A percentile compares a stretch with the other conserved stretches of the same genome.
These are phyloP conservation scores for Volucella inflata DNA, from an alignment of 2,888 invertebrate species.

Conservation along the genomic window DNA sequence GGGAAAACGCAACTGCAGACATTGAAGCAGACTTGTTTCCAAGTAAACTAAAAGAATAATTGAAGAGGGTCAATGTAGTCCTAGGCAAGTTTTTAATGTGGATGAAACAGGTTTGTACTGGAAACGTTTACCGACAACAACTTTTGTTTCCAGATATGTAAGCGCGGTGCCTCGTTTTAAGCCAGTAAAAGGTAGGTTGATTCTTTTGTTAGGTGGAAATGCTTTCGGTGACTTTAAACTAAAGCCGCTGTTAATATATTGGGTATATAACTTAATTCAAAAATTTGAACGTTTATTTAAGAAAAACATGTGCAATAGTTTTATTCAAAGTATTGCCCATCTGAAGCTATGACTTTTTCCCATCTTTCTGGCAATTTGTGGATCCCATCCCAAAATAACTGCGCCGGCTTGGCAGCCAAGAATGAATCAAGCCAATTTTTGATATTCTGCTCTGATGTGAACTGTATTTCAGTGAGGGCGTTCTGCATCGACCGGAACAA, in stretches of 20 bases:
- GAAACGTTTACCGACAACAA: conserved; percentile 6
- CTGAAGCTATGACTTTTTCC: too few relatives aligned
- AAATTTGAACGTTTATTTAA: conserved; percentile 77
- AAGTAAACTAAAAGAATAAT: background rate
- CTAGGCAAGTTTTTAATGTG: conserved; percentile 18
- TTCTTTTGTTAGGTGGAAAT: too few relatives aligned
- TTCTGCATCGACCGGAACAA: too few relatives aligned
- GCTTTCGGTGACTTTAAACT: conserved; percentile 48
- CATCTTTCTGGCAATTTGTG: too few relatives aligned
- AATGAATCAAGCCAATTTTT: too few relatives aligned
- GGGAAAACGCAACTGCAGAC: background rate
- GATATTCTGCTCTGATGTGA: too few relatives aligned
- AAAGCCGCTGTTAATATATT: conserved; percentile 78
- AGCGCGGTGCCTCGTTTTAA: background rate
- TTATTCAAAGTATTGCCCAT: too few relatives aligned
- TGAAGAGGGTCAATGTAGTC: background rate
- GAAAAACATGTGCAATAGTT: too few relatives aligned
- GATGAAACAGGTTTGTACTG: conserved; percentile 17
- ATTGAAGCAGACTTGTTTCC: background rate
- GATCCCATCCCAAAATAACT: too few relatives aligned
- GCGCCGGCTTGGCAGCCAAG: too few relatives aligned
- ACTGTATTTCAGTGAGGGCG: too few relatives aligned
- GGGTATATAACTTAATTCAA: conserved; percentile 76
- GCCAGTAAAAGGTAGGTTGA: background rate
- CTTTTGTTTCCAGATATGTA: conserved; percentile 5